A percentile compares a stretch with the other conserved stretches of the same genome.
Evolutionary conservation across 2,797 vertebrate species (phyloP).

Genomic region (Phaenicophaeus curvirostris): DNA sequence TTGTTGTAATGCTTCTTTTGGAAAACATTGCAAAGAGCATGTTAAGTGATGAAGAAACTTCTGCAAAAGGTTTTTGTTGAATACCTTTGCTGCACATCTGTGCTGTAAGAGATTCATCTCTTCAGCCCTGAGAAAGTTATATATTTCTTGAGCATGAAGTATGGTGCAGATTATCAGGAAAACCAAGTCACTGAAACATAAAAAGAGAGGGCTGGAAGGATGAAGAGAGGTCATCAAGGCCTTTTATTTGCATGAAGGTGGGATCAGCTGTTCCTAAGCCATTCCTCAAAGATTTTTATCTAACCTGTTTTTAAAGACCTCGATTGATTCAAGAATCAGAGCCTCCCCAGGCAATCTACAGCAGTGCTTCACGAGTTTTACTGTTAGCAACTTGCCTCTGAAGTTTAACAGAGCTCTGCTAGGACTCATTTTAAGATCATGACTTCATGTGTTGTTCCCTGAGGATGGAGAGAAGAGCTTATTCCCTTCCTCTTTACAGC

Average conservation of each 20-base stretch:
- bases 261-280: conserved; percentile 14
- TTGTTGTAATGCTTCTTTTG: not conserved
- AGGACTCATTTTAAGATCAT: not conserved
- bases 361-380: not conserved
- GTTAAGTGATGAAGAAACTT: not conserved
- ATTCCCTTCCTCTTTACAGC: not conserved
- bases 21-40: not conserved
- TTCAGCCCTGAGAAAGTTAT: not conserved
- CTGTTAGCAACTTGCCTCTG: not conserved
- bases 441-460: conserved; percentile 17
- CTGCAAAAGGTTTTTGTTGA: not conserved
- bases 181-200: not conserved
- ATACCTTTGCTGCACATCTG: not conserved
- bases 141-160: not conserved
- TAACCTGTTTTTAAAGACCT: conserved; percentile 28
- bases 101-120: not conserved
- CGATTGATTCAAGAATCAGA: not conserved
- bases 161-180: not conserved
- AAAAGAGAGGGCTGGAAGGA: not conserved
- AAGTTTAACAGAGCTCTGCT: not conserved
- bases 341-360: not conserved
- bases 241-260: conserved; percentile 23
- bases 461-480: not conserved
- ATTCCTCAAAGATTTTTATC: conserved; percentile 26
- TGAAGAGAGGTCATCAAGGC: not conserved